phyloP scores from a whole-genome alignment of 2,888 invertebrate genomes.

The Buathra laborator region DNA sequence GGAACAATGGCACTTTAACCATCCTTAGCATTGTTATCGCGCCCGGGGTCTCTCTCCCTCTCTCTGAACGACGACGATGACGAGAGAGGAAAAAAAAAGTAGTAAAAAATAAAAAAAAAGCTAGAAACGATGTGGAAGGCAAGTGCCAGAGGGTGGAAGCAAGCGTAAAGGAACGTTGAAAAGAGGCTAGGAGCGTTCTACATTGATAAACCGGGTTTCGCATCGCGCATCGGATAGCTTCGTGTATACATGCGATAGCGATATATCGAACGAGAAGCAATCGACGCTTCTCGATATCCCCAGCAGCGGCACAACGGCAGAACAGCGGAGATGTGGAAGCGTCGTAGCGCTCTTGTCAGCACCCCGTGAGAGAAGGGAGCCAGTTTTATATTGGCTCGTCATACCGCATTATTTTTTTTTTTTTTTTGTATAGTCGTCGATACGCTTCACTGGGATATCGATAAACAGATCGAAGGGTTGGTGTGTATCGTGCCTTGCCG shows the following conservation, averaged over 20 bases:
- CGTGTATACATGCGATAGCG: not conserved
- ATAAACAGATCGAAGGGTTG: not conserved
- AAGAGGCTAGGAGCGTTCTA: not conserved
- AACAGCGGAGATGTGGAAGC: not conserved
- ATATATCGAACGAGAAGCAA: constrained; percentile 8
- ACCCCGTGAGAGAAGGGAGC: not conserved
- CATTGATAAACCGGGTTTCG: constrained; percentile 2
- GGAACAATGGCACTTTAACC: constrained; percentile 15
- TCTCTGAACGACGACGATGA: not conserved
- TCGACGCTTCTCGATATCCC: constrained; percentile 18
- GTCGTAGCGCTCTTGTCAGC: not conserved
- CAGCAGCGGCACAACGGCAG: not conserved
- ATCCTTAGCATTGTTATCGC: constrained; percentile 7
- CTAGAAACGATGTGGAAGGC: not conserved
- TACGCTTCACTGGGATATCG: not conserved
- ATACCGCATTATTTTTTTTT: not conserved
- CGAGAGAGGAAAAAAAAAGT: not conserved
- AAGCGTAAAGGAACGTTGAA: not conserved
- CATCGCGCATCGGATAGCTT: not conserved
- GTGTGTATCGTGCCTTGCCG: not conserved
- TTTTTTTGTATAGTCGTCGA: not conserved
- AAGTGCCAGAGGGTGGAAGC: not conserved
- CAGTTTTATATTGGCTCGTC: constrained; percentile 6
- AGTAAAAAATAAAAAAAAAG: too few species aligned
- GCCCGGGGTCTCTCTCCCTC: not conserved